Evolutionary conservation across 2,113 vertebrate genomes (phyloP).

Genomic region (Syngnathoides biaculeatus): DNA sequence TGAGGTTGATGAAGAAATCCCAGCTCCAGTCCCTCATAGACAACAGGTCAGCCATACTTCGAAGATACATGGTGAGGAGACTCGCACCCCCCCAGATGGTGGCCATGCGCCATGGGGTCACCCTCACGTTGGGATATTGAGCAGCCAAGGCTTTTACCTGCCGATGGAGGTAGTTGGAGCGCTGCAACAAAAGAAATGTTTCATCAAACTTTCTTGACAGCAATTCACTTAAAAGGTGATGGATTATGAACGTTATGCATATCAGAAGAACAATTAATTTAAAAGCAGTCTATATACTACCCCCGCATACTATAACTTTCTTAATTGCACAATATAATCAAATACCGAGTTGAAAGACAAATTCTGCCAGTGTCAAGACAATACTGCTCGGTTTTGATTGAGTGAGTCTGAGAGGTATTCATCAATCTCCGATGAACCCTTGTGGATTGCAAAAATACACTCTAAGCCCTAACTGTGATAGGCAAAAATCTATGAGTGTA

Average conservation of each 20-base stretch:
- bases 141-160: slow-evolving; percentile 82
- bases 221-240: background rate
- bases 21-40: slow-evolving; percentile 94
- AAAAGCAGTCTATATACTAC: background rate
- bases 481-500: too few relatives aligned
- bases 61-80: slow-evolving; percentile 91
- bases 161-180: slow-evolving; percentile 91
- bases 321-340: background rate
- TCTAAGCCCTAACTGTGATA: too few relatives aligned
- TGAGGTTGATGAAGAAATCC: slow-evolving; percentile 99
- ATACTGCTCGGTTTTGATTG: background rate
- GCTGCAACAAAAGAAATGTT: slow-evolving; percentile 60
- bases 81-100: slow-evolving; percentile 99
- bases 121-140: slow-evolving; percentile 87
- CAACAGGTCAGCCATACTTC: slow-evolving; percentile 91
- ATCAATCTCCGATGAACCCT: background rate
- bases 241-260: background rate
- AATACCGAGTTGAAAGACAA: too few relatives aligned
- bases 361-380: background rate
- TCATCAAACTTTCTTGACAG: background rate
- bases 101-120: slow-evolving; percentile 95
- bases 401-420: background rate
- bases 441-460: too few relatives aligned
- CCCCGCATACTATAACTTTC: background rate
- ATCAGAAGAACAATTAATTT: background rate